Percentiles rank a stretch among this genome's conserved stretches.
Conservation (phyloP, 2,113 vertebrate species). For the Arothron firmamentum region DNA sequence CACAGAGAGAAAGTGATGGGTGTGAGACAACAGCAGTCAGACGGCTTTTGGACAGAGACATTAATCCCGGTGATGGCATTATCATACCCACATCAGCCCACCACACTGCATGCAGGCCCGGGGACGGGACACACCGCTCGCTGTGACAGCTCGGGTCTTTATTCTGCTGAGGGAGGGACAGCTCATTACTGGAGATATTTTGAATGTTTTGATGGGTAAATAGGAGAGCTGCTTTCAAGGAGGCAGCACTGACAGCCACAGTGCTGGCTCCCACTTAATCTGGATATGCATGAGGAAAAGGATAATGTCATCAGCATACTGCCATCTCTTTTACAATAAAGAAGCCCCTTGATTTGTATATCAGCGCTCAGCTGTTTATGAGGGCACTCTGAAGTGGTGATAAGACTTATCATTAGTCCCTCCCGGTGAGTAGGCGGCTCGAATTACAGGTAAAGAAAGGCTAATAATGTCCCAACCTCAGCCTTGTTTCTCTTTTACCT, state of each 20-base stretch:
- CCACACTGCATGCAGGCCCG: constrained; percentile 44
- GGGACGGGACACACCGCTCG: constrained; percentile 31
- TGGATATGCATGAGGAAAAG: constrained; percentile 55
- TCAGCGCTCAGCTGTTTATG: constrained; percentile 55
- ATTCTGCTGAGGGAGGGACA: constrained; percentile 56
- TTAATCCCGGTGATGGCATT: constrained; percentile 63
- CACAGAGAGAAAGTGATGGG: constrained; percentile 48
- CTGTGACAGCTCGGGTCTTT: constrained; percentile 65
- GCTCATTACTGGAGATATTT: constrained; percentile 67
- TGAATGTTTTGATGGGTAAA: constrained; percentile 67
- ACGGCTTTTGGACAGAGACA: constrained; percentile 48
- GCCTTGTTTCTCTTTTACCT: constrained; percentile 19
- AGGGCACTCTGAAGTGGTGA: constrained; percentile 51
- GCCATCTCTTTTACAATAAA: constrained; percentile 30
- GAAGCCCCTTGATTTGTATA: constrained; percentile 58
- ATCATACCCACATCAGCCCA: constrained; percentile 59
- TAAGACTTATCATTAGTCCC: constrained; percentile 57
- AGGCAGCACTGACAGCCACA: constrained; percentile 42
- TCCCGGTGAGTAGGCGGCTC: constrained; percentile 33
- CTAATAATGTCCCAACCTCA: constrained; percentile 17
- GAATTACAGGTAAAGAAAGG: constrained; percentile 44
- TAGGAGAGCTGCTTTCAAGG: constrained; percentile 60
- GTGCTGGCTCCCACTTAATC: constrained; percentile 57
- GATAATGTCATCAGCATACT: constrained; percentile 58
- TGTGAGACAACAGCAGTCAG: constrained; percentile 43